Conservation (phyloP, 1,140 invertebrate species). For the Centruroides sculpturatus region DNA sequence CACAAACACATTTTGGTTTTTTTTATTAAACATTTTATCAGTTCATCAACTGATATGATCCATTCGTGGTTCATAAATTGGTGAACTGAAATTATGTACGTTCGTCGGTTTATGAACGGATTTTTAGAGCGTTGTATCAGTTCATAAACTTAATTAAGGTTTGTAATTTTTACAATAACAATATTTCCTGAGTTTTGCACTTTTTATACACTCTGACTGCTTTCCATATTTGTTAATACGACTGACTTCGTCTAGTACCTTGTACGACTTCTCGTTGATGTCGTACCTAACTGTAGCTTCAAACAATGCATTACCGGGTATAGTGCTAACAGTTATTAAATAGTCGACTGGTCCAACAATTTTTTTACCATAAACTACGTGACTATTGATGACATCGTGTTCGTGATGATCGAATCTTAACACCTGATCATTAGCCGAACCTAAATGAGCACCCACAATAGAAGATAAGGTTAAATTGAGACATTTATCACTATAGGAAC, state of each 20-base stretch:
- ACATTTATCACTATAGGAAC: slow-evolving; percentile 35
- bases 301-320: slow-evolving; percentile 54
- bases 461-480: slow-evolving; percentile 38
- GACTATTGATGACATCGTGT: slow-evolving; percentile 42
- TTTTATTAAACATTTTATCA: too few relatives aligned
- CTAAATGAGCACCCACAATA: slow-evolving; percentile 49
- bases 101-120: too few relatives aligned
- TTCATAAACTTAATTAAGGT: background rate
- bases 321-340: slow-evolving; percentile 45
- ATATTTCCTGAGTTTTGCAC: slow-evolving; percentile 52
- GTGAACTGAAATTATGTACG: too few relatives aligned
- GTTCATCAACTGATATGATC: too few relatives aligned
- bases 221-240: slow-evolving; percentile 65
- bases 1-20: too few relatives aligned
- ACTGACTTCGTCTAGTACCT: slow-evolving; percentile 56
- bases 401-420: slow-evolving; percentile 38
- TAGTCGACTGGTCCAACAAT: slow-evolving; percentile 26
- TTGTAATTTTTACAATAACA: slow-evolving; percentile 27
- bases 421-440: slow-evolving; percentile 38
- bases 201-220: slow-evolving; percentile 58
- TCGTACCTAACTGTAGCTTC: slow-evolving; percentile 48
- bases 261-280: slow-evolving; percentile 41
- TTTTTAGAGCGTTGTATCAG: too few relatives aligned
- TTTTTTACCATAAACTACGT: slow-evolving; percentile 18
- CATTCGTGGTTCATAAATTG: too few relatives aligned